phyloP scores from a whole-genome alignment of 2,113 vertebrate species.

The Octodon degus region DNA sequence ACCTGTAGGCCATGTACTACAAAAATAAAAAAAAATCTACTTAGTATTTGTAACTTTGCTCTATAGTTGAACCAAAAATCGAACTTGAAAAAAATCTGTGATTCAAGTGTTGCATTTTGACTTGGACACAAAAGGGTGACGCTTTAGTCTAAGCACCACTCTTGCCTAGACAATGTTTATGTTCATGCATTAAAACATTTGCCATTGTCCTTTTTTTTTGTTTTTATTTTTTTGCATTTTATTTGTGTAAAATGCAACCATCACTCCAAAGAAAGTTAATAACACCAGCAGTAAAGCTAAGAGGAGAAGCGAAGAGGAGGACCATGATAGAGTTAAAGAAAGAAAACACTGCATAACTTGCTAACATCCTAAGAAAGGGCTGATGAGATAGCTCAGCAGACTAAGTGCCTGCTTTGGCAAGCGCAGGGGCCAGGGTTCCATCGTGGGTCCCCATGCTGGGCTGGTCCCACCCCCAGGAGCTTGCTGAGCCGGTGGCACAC shows the following conservation, averaged over 20 bases:
- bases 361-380: not conserved
- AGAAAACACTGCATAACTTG: not conserved
- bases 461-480: too few species aligned
- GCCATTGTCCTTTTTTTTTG: not conserved
- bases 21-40: not conserved
- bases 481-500: too few species aligned
- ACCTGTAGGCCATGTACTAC: too few species aligned
- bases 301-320: not conserved
- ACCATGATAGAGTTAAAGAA: not conserved
- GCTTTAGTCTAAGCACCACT: not conserved
- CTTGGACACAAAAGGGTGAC: not conserved
- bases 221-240: not conserved
- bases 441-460: too few species aligned
- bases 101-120: not conserved
- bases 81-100: not conserved
- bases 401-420: too few species aligned
- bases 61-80: not conserved
- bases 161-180: not conserved
- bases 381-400: too few species aligned
- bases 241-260: not conserved
- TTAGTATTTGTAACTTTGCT: not conserved
- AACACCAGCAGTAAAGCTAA: not conserved
- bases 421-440: too few species aligned
- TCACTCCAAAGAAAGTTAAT: not conserved
- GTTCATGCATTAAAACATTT: not conserved